Evolutionary conservation across 2,888 invertebrate species (phyloP).

Genomic region (Mythimna pallens): DNA sequence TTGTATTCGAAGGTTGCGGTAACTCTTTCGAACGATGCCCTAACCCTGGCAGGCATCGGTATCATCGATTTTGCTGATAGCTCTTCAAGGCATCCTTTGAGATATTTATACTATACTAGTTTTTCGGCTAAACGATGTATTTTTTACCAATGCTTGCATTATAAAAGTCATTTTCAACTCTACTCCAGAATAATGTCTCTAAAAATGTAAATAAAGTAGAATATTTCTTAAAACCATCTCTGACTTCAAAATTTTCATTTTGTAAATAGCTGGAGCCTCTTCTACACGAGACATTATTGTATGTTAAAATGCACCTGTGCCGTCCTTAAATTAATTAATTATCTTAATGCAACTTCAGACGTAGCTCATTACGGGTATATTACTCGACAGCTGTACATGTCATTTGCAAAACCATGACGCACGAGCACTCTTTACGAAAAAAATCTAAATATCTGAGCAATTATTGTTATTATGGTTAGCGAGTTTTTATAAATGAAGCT

Average conservation of each 20-base stretch:
- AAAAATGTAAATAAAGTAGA: not conserved
- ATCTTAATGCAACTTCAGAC: constrained; percentile 39
- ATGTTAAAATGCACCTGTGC: constrained; percentile 42
- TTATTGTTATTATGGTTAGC: too few relatives aligned
- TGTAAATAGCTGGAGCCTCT: not conserved
- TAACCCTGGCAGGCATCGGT: too few relatives aligned
- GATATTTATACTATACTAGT: not conserved
- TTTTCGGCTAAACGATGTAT: not conserved
- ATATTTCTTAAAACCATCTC: not conserved
- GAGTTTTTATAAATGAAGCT: too few relatives aligned
- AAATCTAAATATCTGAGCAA: too few relatives aligned
- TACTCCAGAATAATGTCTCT: not conserved
- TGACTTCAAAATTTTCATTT: not conserved
- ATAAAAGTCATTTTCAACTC: not conserved
- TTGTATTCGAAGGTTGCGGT: too few relatives aligned
- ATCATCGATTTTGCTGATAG: too few relatives aligned
- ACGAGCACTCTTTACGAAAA: not conserved
- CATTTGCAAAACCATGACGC: not conserved
- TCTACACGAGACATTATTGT: constrained; percentile 6
- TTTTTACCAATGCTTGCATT: not conserved
- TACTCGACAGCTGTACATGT: constrained; percentile 18
- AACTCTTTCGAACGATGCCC: too few relatives aligned
- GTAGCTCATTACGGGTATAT: not conserved
- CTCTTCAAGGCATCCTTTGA: not conserved
- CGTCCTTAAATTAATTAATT: constrained; percentile 39